Evolutionary conservation across 2,797 vertebrate species (phyloP).

Genomic region (Sebastiscus tertius): DNA sequence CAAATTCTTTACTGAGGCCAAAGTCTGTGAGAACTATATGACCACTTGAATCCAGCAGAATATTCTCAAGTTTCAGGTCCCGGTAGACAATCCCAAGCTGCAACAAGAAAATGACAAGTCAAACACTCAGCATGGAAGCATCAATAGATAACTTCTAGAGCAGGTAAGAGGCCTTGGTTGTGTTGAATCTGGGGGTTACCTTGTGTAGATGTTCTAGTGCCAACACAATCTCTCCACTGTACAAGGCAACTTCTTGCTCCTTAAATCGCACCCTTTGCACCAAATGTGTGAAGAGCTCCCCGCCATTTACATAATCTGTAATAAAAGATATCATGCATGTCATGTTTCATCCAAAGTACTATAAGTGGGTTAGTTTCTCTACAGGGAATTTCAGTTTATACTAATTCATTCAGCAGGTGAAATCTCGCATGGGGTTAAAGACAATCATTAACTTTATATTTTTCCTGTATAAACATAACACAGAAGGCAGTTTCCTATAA

Average conservation of each 20-base stretch:
- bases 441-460: conserved; percentile 11
- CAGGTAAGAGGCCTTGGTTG: background rate
- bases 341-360: background rate
- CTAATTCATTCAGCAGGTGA: background rate
- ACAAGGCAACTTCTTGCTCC: conserved; percentile 94
- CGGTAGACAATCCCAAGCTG: conserved; percentile 98
- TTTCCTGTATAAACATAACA: conserved; percentile 6
- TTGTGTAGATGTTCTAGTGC: conserved; percentile 97
- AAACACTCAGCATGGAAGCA: background rate
- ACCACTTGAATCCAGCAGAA: conserved; percentile 94
- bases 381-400: background rate
- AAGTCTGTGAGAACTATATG: conserved; percentile 98
- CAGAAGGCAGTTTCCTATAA: background rate
- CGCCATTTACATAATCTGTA: conserved; percentile 97
- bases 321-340: conserved; percentile 1
- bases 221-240: conserved; percentile 96
- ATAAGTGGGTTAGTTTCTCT: background rate
- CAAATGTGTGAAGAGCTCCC: conserved; percentile 98
- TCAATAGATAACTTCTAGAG: background rate
- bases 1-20: conserved; percentile 98
- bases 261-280: conserved; percentile 97
- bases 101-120: conserved; percentile 47
- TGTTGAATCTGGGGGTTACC: conserved; percentile 79
- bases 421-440: background rate
- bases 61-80: conserved; percentile 98